Conservation (phyloP, 2,797 vertebrate genomes). For the Cyprinodon diabolis region DNA sequence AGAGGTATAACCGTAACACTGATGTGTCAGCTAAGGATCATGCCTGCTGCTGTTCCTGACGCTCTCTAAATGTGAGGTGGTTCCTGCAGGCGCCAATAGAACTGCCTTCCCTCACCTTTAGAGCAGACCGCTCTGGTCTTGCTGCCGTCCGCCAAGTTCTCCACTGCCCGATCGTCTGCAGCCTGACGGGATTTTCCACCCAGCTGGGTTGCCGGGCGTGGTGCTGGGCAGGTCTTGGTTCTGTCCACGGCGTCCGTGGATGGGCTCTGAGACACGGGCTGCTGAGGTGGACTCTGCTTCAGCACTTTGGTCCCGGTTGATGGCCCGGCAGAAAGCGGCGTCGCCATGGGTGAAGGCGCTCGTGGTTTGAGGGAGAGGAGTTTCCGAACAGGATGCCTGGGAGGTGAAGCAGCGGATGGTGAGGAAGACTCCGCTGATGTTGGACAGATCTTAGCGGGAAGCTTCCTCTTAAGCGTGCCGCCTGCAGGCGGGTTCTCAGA, state of each 20-base stretch:
- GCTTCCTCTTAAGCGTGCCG: slow-evolving; percentile 40
- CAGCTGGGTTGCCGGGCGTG: slow-evolving; percentile 16
- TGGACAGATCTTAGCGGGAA: slow-evolving; percentile 4
- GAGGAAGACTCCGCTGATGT: slow-evolving; percentile 1
- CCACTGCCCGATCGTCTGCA: slow-evolving; percentile 25
- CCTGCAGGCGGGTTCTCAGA: slow-evolving; percentile 32
- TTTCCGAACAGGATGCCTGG: slow-evolving; percentile 45
- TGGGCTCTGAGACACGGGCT: neutral
- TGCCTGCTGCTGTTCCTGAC: too few relatives aligned
- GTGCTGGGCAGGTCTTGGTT: slow-evolving; percentile 11
- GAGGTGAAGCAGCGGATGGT: slow-evolving; percentile 21
- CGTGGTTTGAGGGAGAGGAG: slow-evolving; percentile 45
- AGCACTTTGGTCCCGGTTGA: neutral
- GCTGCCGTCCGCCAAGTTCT: slow-evolving; percentile 47
- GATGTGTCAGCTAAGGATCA: too few relatives aligned
- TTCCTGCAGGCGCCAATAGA: too few relatives aligned
- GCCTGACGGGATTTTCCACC: neutral
- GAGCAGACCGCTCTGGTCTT: slow-evolving; percentile 56
- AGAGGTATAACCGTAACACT: too few relatives aligned
- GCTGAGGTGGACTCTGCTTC: slow-evolving; percentile 26
- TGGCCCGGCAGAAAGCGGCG: neutral
- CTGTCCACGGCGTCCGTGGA: slow-evolving; percentile 25
- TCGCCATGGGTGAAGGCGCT: slow-evolving; percentile 20
- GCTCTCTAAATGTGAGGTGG: too few relatives aligned
- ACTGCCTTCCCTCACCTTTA: slow-evolving; percentile 66